Evolutionary conservation across 2,797 vertebrate species (phyloP).

Genomic region (Semotilus atromaculatus): DNA sequence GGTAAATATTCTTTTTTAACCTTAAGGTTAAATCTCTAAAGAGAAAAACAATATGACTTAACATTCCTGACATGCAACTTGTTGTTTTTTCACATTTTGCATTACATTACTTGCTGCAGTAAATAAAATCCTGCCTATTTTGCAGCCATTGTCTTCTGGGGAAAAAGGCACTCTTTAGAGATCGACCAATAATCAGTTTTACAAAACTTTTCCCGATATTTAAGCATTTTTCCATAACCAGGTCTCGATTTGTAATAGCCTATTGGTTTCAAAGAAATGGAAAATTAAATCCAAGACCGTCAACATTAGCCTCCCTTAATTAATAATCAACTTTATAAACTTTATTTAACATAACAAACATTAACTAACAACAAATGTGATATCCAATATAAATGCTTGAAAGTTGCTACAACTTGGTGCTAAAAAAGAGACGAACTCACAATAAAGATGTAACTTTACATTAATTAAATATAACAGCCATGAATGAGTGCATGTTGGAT

Average conservation of each 20-base stretch:
- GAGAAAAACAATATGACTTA: neutral
- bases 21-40: slow-evolving; percentile 28
- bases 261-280: neutral
- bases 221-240: neutral
- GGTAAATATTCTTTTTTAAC: slow-evolving; percentile 36
- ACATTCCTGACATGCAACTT: neutral
- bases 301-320: neutral
- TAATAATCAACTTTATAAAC: too few species aligned
- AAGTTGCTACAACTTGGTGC: too few species aligned
- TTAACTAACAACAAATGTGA: too few species aligned
- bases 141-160: neutral
- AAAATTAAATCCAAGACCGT: neutral
- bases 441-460: too few species aligned
- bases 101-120: neutral
- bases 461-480: too few species aligned
- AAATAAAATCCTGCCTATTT: neutral
- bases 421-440: too few species aligned
- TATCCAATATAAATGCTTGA: too few species aligned
- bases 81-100: neutral
- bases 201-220: neutral
- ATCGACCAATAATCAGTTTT: neutral
- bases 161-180: neutral
- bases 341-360: too few species aligned
- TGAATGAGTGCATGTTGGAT: too few species aligned
- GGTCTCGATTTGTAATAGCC: neutral